Base-by-base conservation (phyloP, 2,113 vertebrate species). In the Ramphastos sulfuratus region DNA sequence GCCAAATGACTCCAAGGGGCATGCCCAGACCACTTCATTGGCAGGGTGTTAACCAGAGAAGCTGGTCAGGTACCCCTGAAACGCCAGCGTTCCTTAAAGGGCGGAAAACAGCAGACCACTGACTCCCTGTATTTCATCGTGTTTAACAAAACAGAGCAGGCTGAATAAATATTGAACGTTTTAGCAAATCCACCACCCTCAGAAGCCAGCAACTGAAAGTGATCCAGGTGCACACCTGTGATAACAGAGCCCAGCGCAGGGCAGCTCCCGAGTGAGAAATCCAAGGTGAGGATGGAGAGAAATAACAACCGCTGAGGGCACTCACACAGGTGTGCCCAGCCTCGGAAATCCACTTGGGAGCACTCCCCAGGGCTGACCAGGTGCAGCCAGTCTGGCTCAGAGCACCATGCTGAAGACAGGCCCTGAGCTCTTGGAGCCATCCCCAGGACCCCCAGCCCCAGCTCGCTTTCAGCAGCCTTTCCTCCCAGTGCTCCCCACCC, bases 191-290 rank as follows among this genome's bases (percentile, higher is more conserved):
- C 24, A 80, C 64, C 67, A 82, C 7, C 31, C 72, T 14, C 46
- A 60, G 91, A 92, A 90, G 3, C 28, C 72, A 90, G 76, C 80
- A 95, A 81, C 82, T 75, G 96, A 96, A 92, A 90, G 15, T 14
- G 92, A 66, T 93, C 96, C 97, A 90, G 50, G 83, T 82, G 82
- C 67, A 95, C 97, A 97, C 97, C 97, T 97, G 97, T 96, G 96
- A 90, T 37, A 96, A 96, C 95, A 97, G 70, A 80, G 48, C 35
- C 7, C 50, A 76, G 60, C 23, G 66, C 7, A 5, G 2, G 7
- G 79, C 10, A 87, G 80, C 44, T 95, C 94, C 90, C 28, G 31
- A 90, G 67, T 4, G 19, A 84, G 80, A 81, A 93, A 86, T 35
- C 79, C 78, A 35, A 27, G 13, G 76, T 39, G 63, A 91, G 81